Evolutionary conservation across 1,140 invertebrate genomes (phyloP), one percentile per base, ranked within the genome.

Genomic region (Drosophila paulistorum): DNA sequence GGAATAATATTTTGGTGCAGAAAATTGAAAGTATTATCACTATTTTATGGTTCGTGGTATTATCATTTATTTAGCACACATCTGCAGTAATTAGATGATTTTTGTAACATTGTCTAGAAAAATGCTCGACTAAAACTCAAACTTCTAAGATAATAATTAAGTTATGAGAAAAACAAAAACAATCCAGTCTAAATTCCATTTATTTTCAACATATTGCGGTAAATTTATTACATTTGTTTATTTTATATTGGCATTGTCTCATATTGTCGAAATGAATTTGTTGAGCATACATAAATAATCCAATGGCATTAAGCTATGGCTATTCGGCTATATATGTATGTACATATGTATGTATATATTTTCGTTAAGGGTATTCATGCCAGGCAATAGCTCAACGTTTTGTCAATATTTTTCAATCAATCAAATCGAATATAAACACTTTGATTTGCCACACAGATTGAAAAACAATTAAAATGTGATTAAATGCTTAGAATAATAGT

Each of bases 191-290:
- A 51, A 51, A 9, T 23, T 51, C 3, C 2, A 58, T 17, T 7
- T 14, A 14, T 10, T 7, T 35, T 5, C 7, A 35, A 59, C 10
- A 20, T 14, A 59, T 17, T 59, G 57, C 14, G 57, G 57, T 59
- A 37, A 17, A 59, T 59, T 59, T 59, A 59, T 59, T 59, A 59
- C 30, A 17, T 14, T 59, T 59, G 4, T 59, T 30, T 7, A 37
- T 33, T 59, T 59, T 37, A 37, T 59, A 37, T 74, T 62, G 63
- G 13, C 41, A 66, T 64, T 58, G 69, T 37, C 62, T 68, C 60
- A 35, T 54, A 68, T 67, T 72, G 73, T 42, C 59, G 62, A 26
- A 10, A 51, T 45, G 67, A 61, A 74, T 41, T 57, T 23, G 42
- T n/a, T 51, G 45, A 51, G 10, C 10, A 51, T 23, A 51, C 45